These are phyloP conservation scores for Polia nebulosa DNA, from an alignment of 2,888 invertebrate species.

Conservation along the genomic window DNA sequence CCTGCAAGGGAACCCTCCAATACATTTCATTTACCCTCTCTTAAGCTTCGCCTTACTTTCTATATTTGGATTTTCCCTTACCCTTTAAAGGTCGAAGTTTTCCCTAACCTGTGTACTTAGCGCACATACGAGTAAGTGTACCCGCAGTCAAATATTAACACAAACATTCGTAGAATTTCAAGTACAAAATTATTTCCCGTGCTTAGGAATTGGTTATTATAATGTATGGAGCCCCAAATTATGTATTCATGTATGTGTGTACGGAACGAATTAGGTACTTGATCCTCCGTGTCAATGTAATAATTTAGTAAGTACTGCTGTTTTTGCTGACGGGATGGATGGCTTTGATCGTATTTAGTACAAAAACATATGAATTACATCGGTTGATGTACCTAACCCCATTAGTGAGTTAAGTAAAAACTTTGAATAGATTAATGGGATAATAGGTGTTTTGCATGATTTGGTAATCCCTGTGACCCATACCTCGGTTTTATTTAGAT, in stretches of 20 bases:
- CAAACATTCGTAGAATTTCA: conserved; percentile 37
- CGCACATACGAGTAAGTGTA: conserved; percentile 7
- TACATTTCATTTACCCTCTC: background rate
- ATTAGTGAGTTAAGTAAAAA: conserved; percentile 22
- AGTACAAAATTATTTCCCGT: conserved; percentile 21
- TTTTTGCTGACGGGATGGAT: conserved; percentile 12
- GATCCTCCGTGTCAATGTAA: conserved; percentile 17
- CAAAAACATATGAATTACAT: conserved; percentile 1
- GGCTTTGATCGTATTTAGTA: conserved; percentile 19
- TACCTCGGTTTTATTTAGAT: background rate
- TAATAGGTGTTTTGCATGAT: conserved; percentile 2
- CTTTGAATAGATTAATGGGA: background rate
- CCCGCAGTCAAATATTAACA: conserved; percentile 42
- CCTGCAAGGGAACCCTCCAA: background rate
- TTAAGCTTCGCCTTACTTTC: background rate
- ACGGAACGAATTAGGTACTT: conserved; percentile 34
- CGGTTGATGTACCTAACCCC: conserved; percentile 20
- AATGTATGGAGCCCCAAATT: conserved; percentile 23
- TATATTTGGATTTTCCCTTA: conserved; percentile 16
- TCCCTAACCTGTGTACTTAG: conserved; percentile 9
- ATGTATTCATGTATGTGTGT: conserved; percentile 4
- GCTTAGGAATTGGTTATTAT: conserved; percentile 13
- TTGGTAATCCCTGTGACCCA: background rate
- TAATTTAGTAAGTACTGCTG: conserved; percentile 5
- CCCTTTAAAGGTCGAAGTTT: conserved; percentile 14